Evolutionary conservation across 1,140 invertebrate genomes (phyloP), one percentile per base, ranked within the genome.

Genomic region (Cylas formicarius): DNA sequence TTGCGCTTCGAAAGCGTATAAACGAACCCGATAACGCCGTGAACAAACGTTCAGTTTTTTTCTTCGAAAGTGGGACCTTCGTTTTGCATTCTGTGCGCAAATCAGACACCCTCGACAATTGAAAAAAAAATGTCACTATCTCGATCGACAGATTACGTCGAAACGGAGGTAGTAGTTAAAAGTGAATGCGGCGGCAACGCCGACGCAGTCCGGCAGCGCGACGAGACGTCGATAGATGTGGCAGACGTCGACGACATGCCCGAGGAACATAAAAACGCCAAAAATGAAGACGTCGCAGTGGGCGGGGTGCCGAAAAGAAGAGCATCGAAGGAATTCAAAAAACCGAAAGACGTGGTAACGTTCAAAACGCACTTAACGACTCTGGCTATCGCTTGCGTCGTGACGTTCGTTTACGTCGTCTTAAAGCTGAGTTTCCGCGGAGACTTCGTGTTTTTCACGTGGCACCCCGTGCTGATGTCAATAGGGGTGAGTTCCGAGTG

Each of bases 401-500:
- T 58, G 1, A 18, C 49, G 18, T 61, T 53, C 46, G 48, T 52
- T 21, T 45, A 51, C 21, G 17, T 50, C 10, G 42, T 61, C 14
- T 37, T 57, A 8, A 53, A 51, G 26, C 44, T 58, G 23, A 38
- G 52, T 26, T 49, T 57, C 27, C 19, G 36, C 1, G 36, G 32
- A 23, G 52, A 53, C 2, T 51, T 61, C 38, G 46, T 35, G 26
- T 61, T 61, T 32, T 61, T 61, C 34, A 55, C 54, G 8, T 60
- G 58, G 58, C 58, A 60, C 45, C 58, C 58, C 5, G 36, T 58
- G 3, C 33, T 60, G 9, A 45, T 60, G 44, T 40, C 44, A 26
- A 18, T 55, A 19, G 56, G 58, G 37, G 58, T 60, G 52, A 58
- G 58, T 56, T 44, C 14, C 10, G n/a, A n/a, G n/a, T n/a, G n/a